phyloP scores from a whole-genome alignment of 2,797 vertebrate species.

The Argyrosomus regius region DNA sequence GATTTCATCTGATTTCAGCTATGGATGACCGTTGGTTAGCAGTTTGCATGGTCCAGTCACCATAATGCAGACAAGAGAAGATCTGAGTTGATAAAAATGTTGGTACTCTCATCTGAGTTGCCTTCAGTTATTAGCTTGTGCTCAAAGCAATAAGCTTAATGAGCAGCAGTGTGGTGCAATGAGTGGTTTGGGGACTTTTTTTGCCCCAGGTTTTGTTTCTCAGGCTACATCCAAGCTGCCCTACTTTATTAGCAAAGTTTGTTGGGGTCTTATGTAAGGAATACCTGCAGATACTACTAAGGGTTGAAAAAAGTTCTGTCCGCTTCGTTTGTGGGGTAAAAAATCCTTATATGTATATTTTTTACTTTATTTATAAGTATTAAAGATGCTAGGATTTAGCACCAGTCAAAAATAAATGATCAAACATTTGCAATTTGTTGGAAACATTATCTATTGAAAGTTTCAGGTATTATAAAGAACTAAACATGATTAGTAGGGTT shows the following conservation, averaged over 20 bases:
- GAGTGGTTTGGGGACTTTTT: not conserved
- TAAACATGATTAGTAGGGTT: not conserved
- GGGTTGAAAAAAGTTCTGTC: not conserved
- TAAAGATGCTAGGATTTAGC: not conserved
- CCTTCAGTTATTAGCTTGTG: not conserved
- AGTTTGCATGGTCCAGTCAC: not conserved
- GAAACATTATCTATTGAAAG: not conserved
- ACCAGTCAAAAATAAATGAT: not conserved
- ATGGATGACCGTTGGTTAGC: not conserved
- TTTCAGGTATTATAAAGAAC: not conserved
- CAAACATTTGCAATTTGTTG: too few species aligned
- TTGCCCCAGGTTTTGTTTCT: conserved; percentile 7
- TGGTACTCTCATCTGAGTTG: not conserved
- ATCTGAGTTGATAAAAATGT: conserved; percentile 1
- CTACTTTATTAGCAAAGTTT: not conserved
- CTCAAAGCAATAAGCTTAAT: conserved; percentile 14
- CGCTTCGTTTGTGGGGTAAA: not conserved
- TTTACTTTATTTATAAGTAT: not conserved
- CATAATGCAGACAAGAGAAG: not conserved
- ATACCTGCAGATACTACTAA: not conserved
- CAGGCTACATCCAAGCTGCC: not conserved
- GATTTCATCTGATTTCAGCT: not conserved
- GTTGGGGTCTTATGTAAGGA: not conserved
- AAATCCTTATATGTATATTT: not conserved
- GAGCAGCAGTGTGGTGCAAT: not conserved